These are phyloP conservation scores for Anabas testudineus DNA, from an alignment of 2,797 vertebrate genomes.

Conservation along the genomic window DNA sequence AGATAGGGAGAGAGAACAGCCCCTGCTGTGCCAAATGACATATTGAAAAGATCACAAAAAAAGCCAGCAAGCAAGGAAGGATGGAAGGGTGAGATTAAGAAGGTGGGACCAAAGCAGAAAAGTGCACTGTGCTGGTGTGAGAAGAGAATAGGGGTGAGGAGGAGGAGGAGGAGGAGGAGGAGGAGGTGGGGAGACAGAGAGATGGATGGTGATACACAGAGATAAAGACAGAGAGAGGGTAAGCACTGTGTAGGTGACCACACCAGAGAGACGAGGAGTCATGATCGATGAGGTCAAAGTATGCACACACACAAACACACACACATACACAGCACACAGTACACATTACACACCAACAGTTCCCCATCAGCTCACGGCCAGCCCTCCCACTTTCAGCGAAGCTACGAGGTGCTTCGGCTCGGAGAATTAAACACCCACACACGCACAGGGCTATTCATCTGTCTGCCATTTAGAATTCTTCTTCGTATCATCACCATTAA, in stretches of 20 bases:
- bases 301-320: constrained; percentile 21
- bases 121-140: constrained; percentile 48
- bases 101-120: constrained; percentile 48
- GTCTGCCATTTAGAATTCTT: constrained; percentile 70
- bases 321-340: constrained; percentile 11
- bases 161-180: constrained; percentile 31
- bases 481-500: constrained; percentile 72
- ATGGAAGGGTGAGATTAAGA: constrained; percentile 55
- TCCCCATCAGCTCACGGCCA: constrained; percentile 47
- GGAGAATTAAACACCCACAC: constrained; percentile 70
- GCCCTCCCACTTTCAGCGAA: constrained; percentile 53
- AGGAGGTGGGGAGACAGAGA: constrained; percentile 39
- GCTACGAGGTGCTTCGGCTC: constrained; percentile 21
- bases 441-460: constrained; percentile 61
- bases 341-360: constrained; percentile 35
- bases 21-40: constrained; percentile 46
- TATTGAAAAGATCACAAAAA: constrained; percentile 51
- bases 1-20: constrained; percentile 31
- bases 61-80: constrained; percentile 21
- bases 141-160: constrained; percentile 18
- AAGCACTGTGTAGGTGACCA: constrained; percentile 75
- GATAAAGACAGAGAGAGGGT: constrained; percentile 73
- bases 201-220: constrained; percentile 66
- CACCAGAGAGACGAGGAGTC: constrained; percentile 69
- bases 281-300: constrained; percentile 81